These are phyloP conservation scores for Boulengeromyrus knoepffleri DNA, from an alignment of 2,113 vertebrate species.

Conservation along the genomic window DNA sequence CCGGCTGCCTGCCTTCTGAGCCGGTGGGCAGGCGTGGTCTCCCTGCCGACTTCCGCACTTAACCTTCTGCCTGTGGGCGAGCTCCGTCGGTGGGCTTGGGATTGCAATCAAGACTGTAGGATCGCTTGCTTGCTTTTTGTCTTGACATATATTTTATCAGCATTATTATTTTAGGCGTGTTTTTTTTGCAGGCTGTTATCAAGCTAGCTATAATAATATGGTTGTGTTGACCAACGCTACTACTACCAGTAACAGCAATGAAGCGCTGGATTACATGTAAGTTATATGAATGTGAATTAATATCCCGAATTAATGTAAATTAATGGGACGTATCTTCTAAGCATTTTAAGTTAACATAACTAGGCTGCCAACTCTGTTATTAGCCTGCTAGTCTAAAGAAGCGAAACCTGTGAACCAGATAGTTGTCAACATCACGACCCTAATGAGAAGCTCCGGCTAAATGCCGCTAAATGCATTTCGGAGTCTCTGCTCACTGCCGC, in stretches of 20 bases:
- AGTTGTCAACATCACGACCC: not conserved
- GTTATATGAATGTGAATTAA: conserved; percentile 27
- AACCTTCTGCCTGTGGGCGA: not conserved
- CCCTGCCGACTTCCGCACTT: not conserved
- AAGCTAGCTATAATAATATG: conserved; percentile 46
- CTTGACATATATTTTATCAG: not conserved
- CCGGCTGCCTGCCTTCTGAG: not conserved
- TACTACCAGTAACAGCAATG: conserved; percentile 31
- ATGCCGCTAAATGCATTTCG: not conserved
- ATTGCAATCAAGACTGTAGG: not conserved
- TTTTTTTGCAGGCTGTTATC: not conserved
- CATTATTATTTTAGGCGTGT: not conserved
- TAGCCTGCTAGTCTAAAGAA: not conserved
- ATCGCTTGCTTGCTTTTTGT: not conserved
- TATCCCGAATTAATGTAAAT: too few species aligned
- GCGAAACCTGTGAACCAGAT: not conserved
- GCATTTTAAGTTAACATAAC: not conserved
- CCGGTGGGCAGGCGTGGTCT: not conserved
- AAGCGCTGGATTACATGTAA: conserved; percentile 66
- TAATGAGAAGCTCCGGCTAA: not conserved
- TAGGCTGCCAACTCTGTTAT: not conserved
- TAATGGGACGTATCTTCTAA: not conserved
- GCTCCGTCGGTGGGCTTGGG: not conserved
- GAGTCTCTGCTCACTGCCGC: not conserved
- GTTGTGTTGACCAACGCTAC: conserved; percentile 55